These are phyloP conservation scores for Lophochroa leadbeateri DNA, from an alignment of 2,113 vertebrate species.

Conservation along the genomic window DNA sequence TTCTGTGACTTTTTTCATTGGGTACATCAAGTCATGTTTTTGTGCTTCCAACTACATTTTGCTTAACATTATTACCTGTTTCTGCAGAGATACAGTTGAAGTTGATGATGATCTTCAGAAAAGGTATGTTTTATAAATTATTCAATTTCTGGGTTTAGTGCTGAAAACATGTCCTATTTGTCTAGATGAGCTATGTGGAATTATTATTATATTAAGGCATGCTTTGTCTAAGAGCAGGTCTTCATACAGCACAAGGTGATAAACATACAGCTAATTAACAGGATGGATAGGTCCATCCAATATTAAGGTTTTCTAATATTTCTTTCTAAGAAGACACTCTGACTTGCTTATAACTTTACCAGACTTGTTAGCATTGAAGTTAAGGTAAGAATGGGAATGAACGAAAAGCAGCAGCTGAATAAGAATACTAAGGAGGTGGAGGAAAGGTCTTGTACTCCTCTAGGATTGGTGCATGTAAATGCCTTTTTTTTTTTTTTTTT, in stretches of 20 bases:
- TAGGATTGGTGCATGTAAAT: background rate
- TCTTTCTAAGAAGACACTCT: background rate
- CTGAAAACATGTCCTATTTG: background rate
- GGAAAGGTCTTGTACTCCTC: background rate
- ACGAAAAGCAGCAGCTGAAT: background rate
- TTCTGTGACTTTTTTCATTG: background rate
- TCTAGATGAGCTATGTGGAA: background rate
- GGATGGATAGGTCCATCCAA: background rate
- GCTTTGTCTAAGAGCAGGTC: background rate
- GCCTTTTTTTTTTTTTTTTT: background rate
- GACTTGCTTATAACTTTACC: background rate
- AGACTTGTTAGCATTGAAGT: background rate
- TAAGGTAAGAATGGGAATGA: background rate
- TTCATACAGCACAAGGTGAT: background rate
- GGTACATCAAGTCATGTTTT: background rate
- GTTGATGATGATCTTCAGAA: conserved; percentile 80
- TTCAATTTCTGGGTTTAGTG: background rate
- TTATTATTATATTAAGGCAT: background rate
- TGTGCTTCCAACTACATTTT: background rate
- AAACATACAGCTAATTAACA: background rate
- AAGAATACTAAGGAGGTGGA: background rate
- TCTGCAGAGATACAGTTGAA: conserved; percentile 77
- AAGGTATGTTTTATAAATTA: conserved; percentile 63
- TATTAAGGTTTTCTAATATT: background rate
- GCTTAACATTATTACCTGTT: background rate